phyloP scores from a whole-genome alignment of 2,797 vertebrate species.

The Xiphophorus birchmanni region DNA sequence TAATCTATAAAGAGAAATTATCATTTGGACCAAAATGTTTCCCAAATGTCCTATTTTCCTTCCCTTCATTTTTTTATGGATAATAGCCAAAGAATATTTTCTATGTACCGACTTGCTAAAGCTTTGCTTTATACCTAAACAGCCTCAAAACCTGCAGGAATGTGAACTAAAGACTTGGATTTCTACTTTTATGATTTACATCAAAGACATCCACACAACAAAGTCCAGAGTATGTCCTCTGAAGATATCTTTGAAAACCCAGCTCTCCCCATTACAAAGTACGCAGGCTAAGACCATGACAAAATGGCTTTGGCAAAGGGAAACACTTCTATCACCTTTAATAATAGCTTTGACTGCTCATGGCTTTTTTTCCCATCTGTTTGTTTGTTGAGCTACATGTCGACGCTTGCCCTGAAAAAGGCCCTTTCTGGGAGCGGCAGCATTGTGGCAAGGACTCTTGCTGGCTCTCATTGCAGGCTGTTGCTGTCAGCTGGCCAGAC shows the following conservation, averaged over 20 bases:
- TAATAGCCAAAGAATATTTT: neutral
- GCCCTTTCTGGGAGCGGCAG: constrained; percentile 56
- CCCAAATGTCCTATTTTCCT: neutral
- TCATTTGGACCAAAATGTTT: neutral
- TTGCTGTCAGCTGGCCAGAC: constrained; percentile 70
- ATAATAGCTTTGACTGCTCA: constrained; percentile 72
- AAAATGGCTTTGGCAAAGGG: constrained; percentile 55
- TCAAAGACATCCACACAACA: constrained; percentile 73
- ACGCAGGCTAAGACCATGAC: constrained; percentile 49
- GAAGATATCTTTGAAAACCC: constrained; percentile 58
- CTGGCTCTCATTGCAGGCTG: constrained; percentile 60
- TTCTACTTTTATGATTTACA: constrained; percentile 68
- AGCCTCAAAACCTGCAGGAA: constrained; percentile 22
- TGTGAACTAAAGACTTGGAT: constrained; percentile 38
- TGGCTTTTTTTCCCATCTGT: constrained; percentile 42
- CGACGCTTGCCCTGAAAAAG: constrained; percentile 66
- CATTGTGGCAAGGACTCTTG: constrained; percentile 65
- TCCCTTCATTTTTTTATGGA: neutral
- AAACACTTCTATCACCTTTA: constrained; percentile 72
- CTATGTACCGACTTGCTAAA: neutral
- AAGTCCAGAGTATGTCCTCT: constrained; percentile 58
- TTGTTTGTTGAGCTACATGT: constrained; percentile 75
- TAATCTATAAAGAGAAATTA: neutral
- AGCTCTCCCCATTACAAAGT: constrained; percentile 46
- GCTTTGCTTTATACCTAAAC: constrained; percentile 27